These are phyloP conservation scores for Poeciliopsis occidentalis DNA, from an alignment of 2,113 vertebrate genomes.

Conservation along the genomic window DNA sequence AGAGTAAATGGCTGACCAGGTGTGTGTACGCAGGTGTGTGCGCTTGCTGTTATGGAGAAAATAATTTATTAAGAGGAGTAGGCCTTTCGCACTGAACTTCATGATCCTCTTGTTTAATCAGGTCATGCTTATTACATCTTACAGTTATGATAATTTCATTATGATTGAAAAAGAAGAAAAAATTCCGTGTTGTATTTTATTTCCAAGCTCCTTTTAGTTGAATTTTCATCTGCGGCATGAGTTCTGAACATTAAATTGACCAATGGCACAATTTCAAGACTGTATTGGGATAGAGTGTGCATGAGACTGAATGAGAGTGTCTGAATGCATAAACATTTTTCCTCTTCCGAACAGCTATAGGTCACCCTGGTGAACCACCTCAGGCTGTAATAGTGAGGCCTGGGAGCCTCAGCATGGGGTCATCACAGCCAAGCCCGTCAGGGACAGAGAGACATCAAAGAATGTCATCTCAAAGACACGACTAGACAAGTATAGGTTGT, in stretches of 20 bases:
- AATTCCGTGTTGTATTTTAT: not conserved
- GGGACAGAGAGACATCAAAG: conserved; percentile 49
- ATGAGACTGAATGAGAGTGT: conserved; percentile 1
- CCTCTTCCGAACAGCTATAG: conserved; percentile 59
- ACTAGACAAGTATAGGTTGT: conserved; percentile 43
- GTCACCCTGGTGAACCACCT: conserved; percentile 75
- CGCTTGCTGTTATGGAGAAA: conserved; percentile 34
- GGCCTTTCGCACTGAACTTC: conserved; percentile 32
- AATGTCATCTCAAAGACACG: conserved; percentile 79
- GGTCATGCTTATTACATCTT: conserved; percentile 29
- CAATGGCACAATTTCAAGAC: conserved; percentile 1
- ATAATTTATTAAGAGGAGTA: conserved; percentile 55
- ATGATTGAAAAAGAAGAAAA: not conserved
- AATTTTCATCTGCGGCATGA: too few species aligned
- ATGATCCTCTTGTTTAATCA: conserved; percentile 32
- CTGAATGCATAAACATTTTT: conserved; percentile 38
- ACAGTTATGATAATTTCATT: not conserved
- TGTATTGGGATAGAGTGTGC: conserved; percentile 1
- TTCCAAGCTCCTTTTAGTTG: too few species aligned
- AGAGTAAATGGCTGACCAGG: conserved; percentile 45
- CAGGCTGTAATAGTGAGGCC: conserved; percentile 60
- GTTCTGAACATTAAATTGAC: not conserved
- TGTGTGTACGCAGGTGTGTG: conserved; percentile 46
- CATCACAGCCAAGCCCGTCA: conserved; percentile 45
- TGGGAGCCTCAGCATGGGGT: conserved; percentile 69